Percentiles rank a stretch among this genome's conserved stretches.
Evolutionary conservation across 2,888 invertebrate species (phyloP).

Genomic region (Agriopis marginaria): DNA sequence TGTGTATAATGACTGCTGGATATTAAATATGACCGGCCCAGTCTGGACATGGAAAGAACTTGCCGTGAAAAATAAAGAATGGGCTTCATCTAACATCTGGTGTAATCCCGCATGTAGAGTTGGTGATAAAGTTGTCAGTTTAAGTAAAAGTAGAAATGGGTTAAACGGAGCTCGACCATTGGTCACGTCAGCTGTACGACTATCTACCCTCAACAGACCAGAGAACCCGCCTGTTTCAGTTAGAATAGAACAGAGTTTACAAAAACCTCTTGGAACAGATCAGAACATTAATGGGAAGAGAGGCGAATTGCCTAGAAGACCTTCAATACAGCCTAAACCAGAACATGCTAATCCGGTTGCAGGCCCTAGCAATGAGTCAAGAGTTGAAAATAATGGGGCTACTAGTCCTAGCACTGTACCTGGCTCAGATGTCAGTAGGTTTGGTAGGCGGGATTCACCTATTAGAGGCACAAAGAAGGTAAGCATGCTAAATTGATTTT

Average conservation of each 20-base stretch:
- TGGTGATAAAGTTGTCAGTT: slow-evolving; percentile 91
- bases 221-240: slow-evolving; percentile 81
- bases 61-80: slow-evolving; percentile 91
- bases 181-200: slow-evolving; percentile 84
- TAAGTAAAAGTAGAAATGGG: slow-evolving; percentile 87
- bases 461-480: slow-evolving; percentile 72
- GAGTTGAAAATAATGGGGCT: slow-evolving; percentile 52
- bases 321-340: slow-evolving; percentile 57
- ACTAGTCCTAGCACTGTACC: slow-evolving; percentile 51
- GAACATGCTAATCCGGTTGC: slow-evolving; percentile 66
- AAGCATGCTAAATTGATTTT: neutral
- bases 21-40: slow-evolving; percentile 91
- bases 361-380: slow-evolving; percentile 77
- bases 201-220: slow-evolving; percentile 72
- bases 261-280: slow-evolving; percentile 87
- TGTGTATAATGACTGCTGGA: slow-evolving; percentile 96
- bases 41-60: slow-evolving; percentile 92
- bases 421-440: slow-evolving; percentile 51
- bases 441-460: slow-evolving; percentile 72
- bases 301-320: slow-evolving; percentile 83
- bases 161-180: slow-evolving; percentile 84
- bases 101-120: slow-evolving; percentile 96
- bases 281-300: slow-evolving; percentile 91
- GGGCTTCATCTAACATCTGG: slow-evolving; percentile 95
- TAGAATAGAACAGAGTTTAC: slow-evolving; percentile 80